These are phyloP conservation scores for Coryphaenoides rupestris DNA, from an alignment of 2,113 vertebrate genomes.

Conservation along the genomic window DNA sequence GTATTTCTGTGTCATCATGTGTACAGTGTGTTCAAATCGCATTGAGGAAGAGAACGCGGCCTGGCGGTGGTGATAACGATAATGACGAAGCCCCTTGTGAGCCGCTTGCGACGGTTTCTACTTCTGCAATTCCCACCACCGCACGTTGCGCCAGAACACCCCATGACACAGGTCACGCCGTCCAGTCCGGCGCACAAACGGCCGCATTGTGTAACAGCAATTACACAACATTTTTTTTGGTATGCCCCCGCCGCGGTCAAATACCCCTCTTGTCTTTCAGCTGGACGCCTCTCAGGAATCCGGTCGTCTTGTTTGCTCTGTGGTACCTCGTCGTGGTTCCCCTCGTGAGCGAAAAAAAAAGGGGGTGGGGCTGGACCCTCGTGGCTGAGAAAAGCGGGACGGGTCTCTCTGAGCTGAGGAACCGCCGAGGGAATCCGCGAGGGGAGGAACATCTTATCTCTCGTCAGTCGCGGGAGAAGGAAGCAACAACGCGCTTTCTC, in stretches of 20 bases:
- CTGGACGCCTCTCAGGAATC: slow-evolving; percentile 32
- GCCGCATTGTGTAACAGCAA: slow-evolving; percentile 50
- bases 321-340: slow-evolving; percentile 33
- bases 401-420: background rate
- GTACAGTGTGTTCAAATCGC: no score
- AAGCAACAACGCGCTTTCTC: slow-evolving; percentile 20
- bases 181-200: slow-evolving; percentile 48
- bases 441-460: slow-evolving; percentile 16
- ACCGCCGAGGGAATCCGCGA: slow-evolving; percentile 13
- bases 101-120: no score
- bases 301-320: slow-evolving; percentile 1
- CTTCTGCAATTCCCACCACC: background rate
- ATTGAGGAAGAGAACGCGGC: no score
- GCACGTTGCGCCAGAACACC: slow-evolving; percentile 21
- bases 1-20: no score
- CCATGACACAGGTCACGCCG: slow-evolving; percentile 38
- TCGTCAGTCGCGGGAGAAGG: slow-evolving; percentile 17
- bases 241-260: background rate
- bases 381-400: no score
- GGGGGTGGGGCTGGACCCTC: no score
- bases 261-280: slow-evolving; percentile 31
- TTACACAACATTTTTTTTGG: no score
- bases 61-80: no score
- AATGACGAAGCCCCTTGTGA: background rate
- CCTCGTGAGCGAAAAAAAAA: no score